A percentile compares a stretch with the other conserved stretches of the same genome.
Conservation (phyloP, 1,140 invertebrate genomes). For the Achroia grisella region DNA sequence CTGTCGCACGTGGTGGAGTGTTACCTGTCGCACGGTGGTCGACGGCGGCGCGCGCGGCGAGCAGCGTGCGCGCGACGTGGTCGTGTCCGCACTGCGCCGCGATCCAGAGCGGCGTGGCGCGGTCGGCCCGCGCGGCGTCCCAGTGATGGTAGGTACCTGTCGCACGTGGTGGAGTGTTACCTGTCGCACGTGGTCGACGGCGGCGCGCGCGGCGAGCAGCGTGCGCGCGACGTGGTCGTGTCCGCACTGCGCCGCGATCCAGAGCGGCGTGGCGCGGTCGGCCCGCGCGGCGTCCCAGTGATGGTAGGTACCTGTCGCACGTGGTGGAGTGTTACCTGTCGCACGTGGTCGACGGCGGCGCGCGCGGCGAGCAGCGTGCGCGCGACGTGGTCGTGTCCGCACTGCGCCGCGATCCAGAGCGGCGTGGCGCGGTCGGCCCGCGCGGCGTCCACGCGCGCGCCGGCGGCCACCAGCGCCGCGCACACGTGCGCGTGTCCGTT, state of each 20-base stretch:
- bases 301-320: conserved; percentile 6
- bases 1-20: not conserved
- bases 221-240: conserved; percentile 86
- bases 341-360: conserved; percentile 85
- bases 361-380: conserved; percentile 83
- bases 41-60: conserved; percentile 84
- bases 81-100: conserved; percentile 93
- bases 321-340: conserved; percentile 76
- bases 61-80: conserved; percentile 84
- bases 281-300: too few relatives aligned
- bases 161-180: not conserved
- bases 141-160: conserved; percentile 48
- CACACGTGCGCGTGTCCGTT: conserved; percentile 90
- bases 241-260: conserved; percentile 90
- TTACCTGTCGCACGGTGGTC: conserved; percentile 62
- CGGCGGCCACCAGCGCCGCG: conserved; percentile 78
- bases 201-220: conserved; percentile 82
- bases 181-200: conserved; percentile 85
- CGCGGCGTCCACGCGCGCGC: conserved; percentile 80
- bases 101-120: too few relatives aligned
- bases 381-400: conserved; percentile 91
- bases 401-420: conserved; percentile 95
- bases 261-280: too few relatives aligned
- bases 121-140: too few relatives aligned
- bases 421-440: conserved; percentile 89